Evolutionary conservation across 2,888 invertebrate genomes (phyloP), one percentile per base, ranked within the genome.

Genomic region (Congeria kusceri): DNA sequence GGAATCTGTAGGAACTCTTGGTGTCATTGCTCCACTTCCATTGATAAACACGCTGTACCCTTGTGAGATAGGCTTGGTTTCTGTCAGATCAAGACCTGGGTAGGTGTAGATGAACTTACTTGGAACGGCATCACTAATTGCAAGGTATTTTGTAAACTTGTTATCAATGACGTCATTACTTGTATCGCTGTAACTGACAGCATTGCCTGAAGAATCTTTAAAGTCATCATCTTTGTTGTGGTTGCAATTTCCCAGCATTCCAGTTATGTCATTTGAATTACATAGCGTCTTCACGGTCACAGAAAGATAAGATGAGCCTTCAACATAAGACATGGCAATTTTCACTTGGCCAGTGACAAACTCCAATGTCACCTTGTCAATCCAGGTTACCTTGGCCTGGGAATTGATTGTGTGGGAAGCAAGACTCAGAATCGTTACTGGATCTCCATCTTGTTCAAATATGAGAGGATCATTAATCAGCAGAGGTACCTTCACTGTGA

Each of bases 181-280:
- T 4, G 71, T 70, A 61, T 81, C 81, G 25, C 28, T 61, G 46
- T 77, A 70, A 11, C 62, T 65, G 18, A 77, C 58, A 44, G 68
- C 23, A 44, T 59, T 66, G 15, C 69, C 72, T 27, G 20, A 25
- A 1, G 15, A 13, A 25, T 66, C 61, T n/a, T 67, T 11, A 67
- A 90, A 88, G 64, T 90, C 90, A 73, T 90, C 86, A 66, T 87
- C 73, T 0, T 64, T 46, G 62, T 86, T 82, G 9, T 61, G 66
- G 39, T 89, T 85, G 71, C 87, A 88, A 69, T 86, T 89, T 20
- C 90, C 90, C 65, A 86, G 85, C 23, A 89, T 63, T 2, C 90
- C 89, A 11, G 71, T 46, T 3, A 77, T 70, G n/a, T 75, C 74
- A 29, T 62, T 62, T 58, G 68, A 18, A 23, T 68, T 71, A 20